Evolutionary conservation across 2,113 vertebrate genomes (phyloP).

Genomic region (Gallinago undulata): DNA sequence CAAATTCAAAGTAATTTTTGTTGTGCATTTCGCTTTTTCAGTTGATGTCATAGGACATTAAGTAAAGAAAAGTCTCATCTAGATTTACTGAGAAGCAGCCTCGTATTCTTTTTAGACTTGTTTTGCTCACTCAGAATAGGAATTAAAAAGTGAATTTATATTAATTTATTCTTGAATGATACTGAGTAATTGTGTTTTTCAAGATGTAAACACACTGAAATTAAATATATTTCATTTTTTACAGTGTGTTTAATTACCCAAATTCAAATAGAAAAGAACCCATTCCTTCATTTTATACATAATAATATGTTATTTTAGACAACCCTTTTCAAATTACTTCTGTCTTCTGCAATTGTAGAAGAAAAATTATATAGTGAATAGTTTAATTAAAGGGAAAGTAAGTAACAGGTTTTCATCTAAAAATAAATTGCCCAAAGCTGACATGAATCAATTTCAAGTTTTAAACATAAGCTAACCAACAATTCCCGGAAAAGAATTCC

Average conservation of each 20-base stretch:
- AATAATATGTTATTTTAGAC: not conserved
- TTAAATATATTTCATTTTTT: accelerated
- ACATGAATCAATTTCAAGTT: not conserved
- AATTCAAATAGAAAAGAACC: not conserved
- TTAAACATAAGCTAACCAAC: not conserved
- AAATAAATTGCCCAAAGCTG: not conserved
- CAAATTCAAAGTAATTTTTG: not conserved
- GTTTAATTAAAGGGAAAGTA: not conserved
- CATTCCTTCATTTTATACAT: not conserved
- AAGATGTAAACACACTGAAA: not conserved
- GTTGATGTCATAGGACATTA: not conserved
- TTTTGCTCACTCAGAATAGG: not conserved
- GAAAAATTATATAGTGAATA: not conserved
- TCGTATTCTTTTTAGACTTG: not conserved
- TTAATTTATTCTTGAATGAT: not conserved
- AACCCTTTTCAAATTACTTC: not conserved
- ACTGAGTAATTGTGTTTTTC: not conserved
- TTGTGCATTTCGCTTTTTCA: not conserved
- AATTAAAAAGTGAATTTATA: not conserved
- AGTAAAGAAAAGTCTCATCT: not conserved
- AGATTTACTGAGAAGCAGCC: not conserved
- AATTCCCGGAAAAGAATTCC: not conserved
- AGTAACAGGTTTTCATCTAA: not conserved
- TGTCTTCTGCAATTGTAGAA: not conserved
- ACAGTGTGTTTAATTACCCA: not conserved